phyloP scores from a whole-genome alignment of 1,140 invertebrate species.

The Hypothenemus hampei region DNA sequence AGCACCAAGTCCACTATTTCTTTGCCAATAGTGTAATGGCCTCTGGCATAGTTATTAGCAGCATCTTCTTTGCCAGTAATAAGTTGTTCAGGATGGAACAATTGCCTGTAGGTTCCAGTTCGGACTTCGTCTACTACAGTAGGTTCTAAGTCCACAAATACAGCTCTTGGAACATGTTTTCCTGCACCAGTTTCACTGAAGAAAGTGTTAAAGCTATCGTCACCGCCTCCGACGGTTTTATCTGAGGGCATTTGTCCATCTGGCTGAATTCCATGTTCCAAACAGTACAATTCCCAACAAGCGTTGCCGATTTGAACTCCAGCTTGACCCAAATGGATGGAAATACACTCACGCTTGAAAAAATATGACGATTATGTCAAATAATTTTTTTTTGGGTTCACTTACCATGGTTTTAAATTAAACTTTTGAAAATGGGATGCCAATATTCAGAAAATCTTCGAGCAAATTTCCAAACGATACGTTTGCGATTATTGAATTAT shows the following conservation, averaged over 20 bases:
- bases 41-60: constrained; percentile 37
- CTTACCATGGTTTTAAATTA: too few species aligned
- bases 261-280: constrained; percentile 79
- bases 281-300: constrained; percentile 56
- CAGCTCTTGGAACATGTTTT: constrained; percentile 80
- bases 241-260: constrained; percentile 57
- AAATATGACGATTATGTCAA: too few species aligned
- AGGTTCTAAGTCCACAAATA: constrained; percentile 84
- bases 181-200: constrained; percentile 85
- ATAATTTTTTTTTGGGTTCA: too few species aligned
- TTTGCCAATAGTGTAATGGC: constrained; percentile 89
- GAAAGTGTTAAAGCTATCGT: constrained; percentile 85
- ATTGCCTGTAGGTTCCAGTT: constrained; percentile 75
- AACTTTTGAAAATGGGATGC: too few species aligned
- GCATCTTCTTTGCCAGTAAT: constrained; percentile 70
- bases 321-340: constrained; percentile 61
- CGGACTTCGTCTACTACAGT: constrained; percentile 84
- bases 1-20: constrained; percentile 78
- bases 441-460: too few species aligned
- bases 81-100: constrained; percentile 80
- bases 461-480: too few species aligned
- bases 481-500: too few species aligned
- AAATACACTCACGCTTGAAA: constrained; percentile 58
- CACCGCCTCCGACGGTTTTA: constrained; percentile 59
- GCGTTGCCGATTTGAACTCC: constrained; percentile 66